A percentile compares a stretch with the other conserved stretches of the same genome.
Conservation (phyloP, 1,140 invertebrate genomes). For the Cotesia vestalis region DNA sequence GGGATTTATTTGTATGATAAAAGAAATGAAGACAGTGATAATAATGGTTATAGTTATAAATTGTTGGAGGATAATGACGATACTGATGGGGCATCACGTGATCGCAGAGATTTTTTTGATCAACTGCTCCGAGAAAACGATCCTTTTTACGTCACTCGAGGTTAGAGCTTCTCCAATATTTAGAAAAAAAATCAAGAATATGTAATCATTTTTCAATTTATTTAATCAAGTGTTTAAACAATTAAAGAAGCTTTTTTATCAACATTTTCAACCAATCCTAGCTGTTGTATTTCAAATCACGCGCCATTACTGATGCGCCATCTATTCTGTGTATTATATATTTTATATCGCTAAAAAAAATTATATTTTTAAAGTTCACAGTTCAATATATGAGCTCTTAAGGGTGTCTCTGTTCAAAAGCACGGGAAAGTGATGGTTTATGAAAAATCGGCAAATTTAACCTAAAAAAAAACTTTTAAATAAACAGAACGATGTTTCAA, state of each 20-base stretch:
- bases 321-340: too few species aligned
- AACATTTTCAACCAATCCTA: too few species aligned
- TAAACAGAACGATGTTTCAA: neutral
- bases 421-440: neutral
- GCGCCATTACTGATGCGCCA: too few species aligned
- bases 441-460: neutral
- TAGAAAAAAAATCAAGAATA: too few species aligned
- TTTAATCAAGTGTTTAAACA: too few species aligned
- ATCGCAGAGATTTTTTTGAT: conserved; percentile 40
- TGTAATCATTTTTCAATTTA: too few species aligned
- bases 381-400: neutral
- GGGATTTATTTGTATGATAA: too few species aligned
- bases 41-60: neutral
- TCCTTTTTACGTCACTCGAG: conserved; percentile 49
- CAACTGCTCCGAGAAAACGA: conserved; percentile 41
- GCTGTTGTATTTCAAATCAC: too few species aligned
- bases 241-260: too few species aligned
- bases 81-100: conserved; percentile 20
- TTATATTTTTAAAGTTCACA: too few species aligned
- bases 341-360: too few species aligned
- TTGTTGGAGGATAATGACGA: neutral
- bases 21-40: too few species aligned
- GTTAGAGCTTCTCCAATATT: conserved; percentile 32
- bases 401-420: neutral
- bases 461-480: conserved; percentile 1